A percentile compares a stretch with the other conserved stretches of the same genome.
These are phyloP conservation scores for Harmothoe impar DNA, from an alignment of 2,888 invertebrate genomes.

Conservation along the genomic window DNA sequence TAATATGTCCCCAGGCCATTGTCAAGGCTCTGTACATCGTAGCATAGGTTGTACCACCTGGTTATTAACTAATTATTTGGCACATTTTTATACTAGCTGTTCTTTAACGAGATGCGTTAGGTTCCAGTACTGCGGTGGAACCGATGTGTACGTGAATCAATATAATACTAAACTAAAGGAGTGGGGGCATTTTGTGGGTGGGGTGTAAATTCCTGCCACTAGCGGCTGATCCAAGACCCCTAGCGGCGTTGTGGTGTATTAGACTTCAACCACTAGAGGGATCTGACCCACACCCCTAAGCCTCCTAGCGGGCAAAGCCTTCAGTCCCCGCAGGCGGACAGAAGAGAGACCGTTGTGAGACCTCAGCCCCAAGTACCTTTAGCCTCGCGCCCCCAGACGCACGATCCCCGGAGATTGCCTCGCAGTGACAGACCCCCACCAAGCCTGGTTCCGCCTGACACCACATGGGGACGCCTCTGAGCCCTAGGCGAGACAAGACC, in stretches of 20 bases:
- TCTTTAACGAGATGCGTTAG: too few relatives aligned
- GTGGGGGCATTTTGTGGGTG: too few relatives aligned
- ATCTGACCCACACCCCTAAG: not conserved
- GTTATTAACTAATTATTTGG: too few relatives aligned
- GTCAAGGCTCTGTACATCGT: too few relatives aligned
- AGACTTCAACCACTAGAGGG: not conserved
- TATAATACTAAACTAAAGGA: too few relatives aligned
- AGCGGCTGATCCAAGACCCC: not conserved
- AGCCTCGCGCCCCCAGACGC: not conserved
- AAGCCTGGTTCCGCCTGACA: not conserved
- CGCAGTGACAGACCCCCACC: not conserved
- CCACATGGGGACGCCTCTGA: not conserved
- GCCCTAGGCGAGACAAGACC: not conserved
- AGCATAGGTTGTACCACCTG: too few relatives aligned
- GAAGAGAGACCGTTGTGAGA: slow-evolving; percentile 3
- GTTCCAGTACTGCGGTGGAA: too few relatives aligned
- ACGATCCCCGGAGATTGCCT: not conserved
- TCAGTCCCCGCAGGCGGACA: not conserved
- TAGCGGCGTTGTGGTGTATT: not conserved
- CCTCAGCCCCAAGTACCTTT: not conserved
- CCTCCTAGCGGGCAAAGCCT: slow-evolving; percentile 12
- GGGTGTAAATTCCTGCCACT: too few relatives aligned
- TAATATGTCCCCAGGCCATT: too few relatives aligned
- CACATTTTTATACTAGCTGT: too few relatives aligned
- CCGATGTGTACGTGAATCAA: too few relatives aligned